Percentiles rank a stretch among this genome's conserved stretches.
These are phyloP conservation scores for Epiblema foenella DNA, from an alignment of 2,888 invertebrate species.

Conservation along the genomic window DNA sequence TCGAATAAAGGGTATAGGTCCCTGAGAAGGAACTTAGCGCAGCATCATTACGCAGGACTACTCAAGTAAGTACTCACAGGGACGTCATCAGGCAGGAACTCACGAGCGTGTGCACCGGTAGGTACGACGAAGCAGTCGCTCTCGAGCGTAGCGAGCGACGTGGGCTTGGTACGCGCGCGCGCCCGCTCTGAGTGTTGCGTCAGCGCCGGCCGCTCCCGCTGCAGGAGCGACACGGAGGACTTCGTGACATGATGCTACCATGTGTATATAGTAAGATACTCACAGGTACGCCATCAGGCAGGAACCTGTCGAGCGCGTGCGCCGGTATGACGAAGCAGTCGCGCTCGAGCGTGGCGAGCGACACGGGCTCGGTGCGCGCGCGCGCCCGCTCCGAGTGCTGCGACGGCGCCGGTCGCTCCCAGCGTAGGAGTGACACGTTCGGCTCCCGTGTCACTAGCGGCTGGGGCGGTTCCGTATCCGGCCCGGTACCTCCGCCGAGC, in stretches of 20 bases:
- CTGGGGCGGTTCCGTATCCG: constrained; percentile 89
- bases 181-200: constrained; percentile 68
- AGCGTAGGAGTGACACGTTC: constrained; percentile 85
- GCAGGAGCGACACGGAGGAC: constrained; percentile 86
- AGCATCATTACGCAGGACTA: no score
- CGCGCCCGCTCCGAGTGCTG: constrained; percentile 66
- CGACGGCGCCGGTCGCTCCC: constrained; percentile 76
- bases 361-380: constrained; percentile 87
- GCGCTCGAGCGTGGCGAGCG: constrained; percentile 92
- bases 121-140: constrained; percentile 97
- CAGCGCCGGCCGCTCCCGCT: constrained; percentile 77
- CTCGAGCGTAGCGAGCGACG: constrained; percentile 92
- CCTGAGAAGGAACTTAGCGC: no score
- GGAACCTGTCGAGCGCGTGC: constrained; percentile 93
- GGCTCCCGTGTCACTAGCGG: constrained; percentile 89
- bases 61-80: no score
- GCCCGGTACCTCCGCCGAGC: constrained; percentile 85
- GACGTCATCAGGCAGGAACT: constrained; percentile 93
- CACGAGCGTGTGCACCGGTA: constrained; percentile 94
- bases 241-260: no score
- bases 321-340: constrained; percentile 98
- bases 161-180: constrained; percentile 86
- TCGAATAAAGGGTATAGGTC: no score
- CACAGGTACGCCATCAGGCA: constrained; percentile 95
- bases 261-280: constrained; percentile 51